Evolutionary conservation across 2,797 vertebrate genomes (phyloP).

Genomic region (Neoniphon sammara): DNA sequence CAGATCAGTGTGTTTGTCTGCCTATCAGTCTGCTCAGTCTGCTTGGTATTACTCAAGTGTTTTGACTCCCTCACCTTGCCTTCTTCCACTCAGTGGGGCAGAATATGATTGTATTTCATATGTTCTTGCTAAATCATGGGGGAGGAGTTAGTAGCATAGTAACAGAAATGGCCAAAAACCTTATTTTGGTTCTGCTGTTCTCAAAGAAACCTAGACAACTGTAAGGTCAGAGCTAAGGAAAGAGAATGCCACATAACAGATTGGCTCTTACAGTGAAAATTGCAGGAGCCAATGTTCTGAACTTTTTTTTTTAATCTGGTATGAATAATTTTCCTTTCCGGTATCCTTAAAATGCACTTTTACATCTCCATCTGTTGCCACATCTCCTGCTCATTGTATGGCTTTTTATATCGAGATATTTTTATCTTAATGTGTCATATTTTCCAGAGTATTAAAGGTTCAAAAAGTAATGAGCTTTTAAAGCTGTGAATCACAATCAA

Average conservation of each 20-base stretch:
- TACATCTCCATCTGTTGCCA: constrained; percentile 5
- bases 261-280: constrained; percentile 45
- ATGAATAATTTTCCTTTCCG: constrained; percentile 33
- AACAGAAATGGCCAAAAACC: background rate
- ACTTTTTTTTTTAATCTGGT: constrained; percentile 22
- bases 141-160: constrained; percentile 12
- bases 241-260: constrained; percentile 14
- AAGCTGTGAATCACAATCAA: constrained; percentile 47
- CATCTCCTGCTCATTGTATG: background rate
- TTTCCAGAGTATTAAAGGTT: constrained; percentile 21
- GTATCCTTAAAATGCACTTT: constrained; percentile 36
- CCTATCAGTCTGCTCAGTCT: constrained; percentile 27
- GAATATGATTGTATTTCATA: constrained; percentile 38
- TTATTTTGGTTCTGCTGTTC: no score
- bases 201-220: constrained; percentile 1
- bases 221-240: constrained; percentile 10
- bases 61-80: constrained; percentile 17
- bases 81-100: constrained; percentile 14
- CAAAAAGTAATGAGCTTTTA: constrained; percentile 16
- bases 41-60: constrained; percentile 18
- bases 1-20: constrained; percentile 18
- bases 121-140: constrained; percentile 41
- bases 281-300: constrained; percentile 16
- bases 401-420: background rate
- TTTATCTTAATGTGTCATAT: no score